Conservation (phyloP, 2,797 vertebrate genomes). For the Alca torda region DNA sequence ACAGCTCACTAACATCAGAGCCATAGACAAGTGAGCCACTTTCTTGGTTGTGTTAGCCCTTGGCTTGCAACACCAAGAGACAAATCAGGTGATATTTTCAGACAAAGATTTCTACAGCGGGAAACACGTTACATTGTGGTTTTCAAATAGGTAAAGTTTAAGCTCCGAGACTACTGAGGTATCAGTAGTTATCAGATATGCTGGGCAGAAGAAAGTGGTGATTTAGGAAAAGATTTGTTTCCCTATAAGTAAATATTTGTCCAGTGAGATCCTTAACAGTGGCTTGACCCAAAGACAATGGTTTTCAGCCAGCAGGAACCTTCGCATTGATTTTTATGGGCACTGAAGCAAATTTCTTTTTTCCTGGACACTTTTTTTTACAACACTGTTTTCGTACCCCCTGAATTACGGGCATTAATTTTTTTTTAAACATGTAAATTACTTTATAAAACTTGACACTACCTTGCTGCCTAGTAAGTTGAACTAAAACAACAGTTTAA, state of each 20-base stretch:
- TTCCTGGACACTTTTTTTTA: neutral
- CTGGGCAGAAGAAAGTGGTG: neutral
- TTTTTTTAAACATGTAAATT: neutral
- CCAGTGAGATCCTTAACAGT: neutral
- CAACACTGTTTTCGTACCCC: neutral
- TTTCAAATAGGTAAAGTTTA: neutral
- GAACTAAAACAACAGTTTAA: conserved; percentile 56
- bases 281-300: neutral
- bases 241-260: neutral
- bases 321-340: neutral
- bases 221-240: neutral
- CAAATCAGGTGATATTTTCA: neutral
- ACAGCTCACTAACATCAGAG: neutral
- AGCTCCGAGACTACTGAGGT: neutral
- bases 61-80: neutral
- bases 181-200: neutral
- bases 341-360: neutral
- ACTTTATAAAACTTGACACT: neutral
- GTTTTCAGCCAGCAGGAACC: neutral
- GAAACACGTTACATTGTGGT: neutral
- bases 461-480: neutral
- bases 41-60: neutral
- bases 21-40: neutral
- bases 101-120: neutral
- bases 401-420: neutral